A percentile compares a stretch with the other conserved stretches of the same genome.
phyloP scores from a whole-genome alignment of 2,888 invertebrate species.

The Ennomos erosarius region DNA sequence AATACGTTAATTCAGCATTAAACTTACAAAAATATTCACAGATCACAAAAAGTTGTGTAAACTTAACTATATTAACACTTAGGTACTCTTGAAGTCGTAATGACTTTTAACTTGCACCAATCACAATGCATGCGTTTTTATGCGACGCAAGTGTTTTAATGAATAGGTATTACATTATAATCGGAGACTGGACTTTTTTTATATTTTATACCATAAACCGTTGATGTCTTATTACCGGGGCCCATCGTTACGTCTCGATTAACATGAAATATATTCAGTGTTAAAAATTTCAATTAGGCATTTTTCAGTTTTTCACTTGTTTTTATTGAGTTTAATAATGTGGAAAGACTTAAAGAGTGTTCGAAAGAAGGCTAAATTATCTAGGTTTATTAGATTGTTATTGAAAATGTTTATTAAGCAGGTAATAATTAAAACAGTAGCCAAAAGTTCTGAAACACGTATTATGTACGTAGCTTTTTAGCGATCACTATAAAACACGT shows the following conservation, averaged over 20 bases:
- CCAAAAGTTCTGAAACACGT: too few species aligned
- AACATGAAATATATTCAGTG: slow-evolving; percentile 74
- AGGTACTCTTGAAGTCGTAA: slow-evolving; percentile 6
- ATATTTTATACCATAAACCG: slow-evolving; percentile 58
- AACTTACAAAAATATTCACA: too few species aligned
- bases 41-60: too few species aligned
- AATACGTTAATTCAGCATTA: too few species aligned
- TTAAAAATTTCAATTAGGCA: slow-evolving; percentile 69
- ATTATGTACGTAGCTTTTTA: too few species aligned
- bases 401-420: too few species aligned
- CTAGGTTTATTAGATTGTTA: too few species aligned
- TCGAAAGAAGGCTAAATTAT: too few species aligned
- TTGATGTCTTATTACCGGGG: slow-evolving; percentile 80
- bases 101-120: slow-evolving; percentile 47
- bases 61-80: too few species aligned
- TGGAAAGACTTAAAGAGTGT: background rate
- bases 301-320: slow-evolving; percentile 11
- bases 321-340: slow-evolving; percentile 14
- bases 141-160: slow-evolving; percentile 77
- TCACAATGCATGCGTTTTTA: slow-evolving; percentile 62
- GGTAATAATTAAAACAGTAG: too few species aligned
- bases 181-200: slow-evolving; percentile 66
- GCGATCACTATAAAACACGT: too few species aligned
- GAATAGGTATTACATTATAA: slow-evolving; percentile 76
- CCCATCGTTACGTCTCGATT: slow-evolving; percentile 62